Evolutionary conservation across 2,888 invertebrate species (phyloP).

Genomic region (Pristionchus exspectatus): DNA sequence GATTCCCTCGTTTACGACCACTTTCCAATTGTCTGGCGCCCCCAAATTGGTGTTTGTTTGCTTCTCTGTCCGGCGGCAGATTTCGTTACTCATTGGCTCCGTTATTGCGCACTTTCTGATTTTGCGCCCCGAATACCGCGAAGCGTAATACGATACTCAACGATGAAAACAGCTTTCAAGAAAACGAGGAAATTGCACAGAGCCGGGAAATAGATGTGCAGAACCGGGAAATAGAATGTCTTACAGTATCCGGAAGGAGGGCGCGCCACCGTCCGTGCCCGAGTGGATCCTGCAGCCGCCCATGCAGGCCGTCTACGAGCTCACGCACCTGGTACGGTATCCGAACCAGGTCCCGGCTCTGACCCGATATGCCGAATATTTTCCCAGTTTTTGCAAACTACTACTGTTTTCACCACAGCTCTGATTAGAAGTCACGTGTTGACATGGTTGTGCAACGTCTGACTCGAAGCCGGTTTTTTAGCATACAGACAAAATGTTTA

Average conservation of each 20-base stretch:
- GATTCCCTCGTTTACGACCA: background rate
- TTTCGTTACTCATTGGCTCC: background rate
- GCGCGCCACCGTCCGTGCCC: background rate
- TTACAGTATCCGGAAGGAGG: slow-evolving; percentile 22
- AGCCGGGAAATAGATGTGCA: background rate
- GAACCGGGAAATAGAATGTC: background rate
- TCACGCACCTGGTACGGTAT: slow-evolving; percentile 71
- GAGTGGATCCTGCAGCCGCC: slow-evolving; percentile 52
- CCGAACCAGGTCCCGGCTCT: background rate
- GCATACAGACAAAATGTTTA: too few relatives aligned
- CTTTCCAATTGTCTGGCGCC: background rate
- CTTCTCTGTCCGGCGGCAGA: background rate
- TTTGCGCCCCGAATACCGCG: background rate
- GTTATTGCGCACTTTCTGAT: background rate
- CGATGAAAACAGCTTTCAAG: background rate
- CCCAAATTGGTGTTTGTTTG: background rate
- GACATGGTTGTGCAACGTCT: too few relatives aligned
- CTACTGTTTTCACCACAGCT: too few relatives aligned
- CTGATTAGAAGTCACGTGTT: too few relatives aligned
- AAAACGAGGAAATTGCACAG: background rate
- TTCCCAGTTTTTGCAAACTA: too few relatives aligned
- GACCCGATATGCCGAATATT: background rate
- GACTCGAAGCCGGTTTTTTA: too few relatives aligned
- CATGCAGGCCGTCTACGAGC: slow-evolving; percentile 70
- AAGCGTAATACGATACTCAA: background rate